These are phyloP conservation scores for Tenthredo mesomela DNA, from an alignment of 2,888 invertebrate species.

Conservation along the genomic window DNA sequence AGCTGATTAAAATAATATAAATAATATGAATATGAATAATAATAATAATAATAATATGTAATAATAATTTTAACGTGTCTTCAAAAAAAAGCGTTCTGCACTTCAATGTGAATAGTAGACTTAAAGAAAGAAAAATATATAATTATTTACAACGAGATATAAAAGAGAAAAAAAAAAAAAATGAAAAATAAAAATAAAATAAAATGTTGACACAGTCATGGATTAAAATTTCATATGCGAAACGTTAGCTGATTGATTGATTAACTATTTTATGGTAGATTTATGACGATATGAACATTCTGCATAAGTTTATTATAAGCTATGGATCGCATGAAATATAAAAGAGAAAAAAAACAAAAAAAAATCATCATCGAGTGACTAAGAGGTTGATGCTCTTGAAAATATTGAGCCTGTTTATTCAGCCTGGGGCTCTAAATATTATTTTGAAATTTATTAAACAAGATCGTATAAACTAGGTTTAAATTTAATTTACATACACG, in stretches of 20 bases:
- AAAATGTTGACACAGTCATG: not conserved
- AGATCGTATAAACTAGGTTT: not conserved
- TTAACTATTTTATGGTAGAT: not conserved
- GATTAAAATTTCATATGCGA: not conserved
- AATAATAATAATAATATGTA: not conserved
- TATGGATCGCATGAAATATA: not conserved
- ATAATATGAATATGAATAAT: not conserved
- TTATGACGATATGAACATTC: not conserved
- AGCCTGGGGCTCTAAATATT: not conserved
- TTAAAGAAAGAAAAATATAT: not conserved
- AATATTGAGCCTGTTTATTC: constrained; percentile 25
- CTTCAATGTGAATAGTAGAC: constrained; percentile 6
- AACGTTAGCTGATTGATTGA: not conserved
- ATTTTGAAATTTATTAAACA: not conserved
- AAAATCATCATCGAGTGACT: not conserved
- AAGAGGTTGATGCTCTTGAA: not conserved
- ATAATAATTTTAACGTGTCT: constrained; percentile 17
- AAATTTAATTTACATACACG: not conserved
- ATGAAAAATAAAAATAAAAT: not conserved
- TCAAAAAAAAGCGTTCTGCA: constrained; percentile 4
- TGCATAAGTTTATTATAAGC: constrained; percentile 31
- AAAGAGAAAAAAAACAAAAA: too few relatives aligned
- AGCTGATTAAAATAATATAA: not conserved
- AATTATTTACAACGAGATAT: constrained; percentile 19
- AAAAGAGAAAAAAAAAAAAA: not conserved